Base-by-base conservation (phyloP, 2,113 vertebrate genomes). In the Cololabis saira region DNA sequence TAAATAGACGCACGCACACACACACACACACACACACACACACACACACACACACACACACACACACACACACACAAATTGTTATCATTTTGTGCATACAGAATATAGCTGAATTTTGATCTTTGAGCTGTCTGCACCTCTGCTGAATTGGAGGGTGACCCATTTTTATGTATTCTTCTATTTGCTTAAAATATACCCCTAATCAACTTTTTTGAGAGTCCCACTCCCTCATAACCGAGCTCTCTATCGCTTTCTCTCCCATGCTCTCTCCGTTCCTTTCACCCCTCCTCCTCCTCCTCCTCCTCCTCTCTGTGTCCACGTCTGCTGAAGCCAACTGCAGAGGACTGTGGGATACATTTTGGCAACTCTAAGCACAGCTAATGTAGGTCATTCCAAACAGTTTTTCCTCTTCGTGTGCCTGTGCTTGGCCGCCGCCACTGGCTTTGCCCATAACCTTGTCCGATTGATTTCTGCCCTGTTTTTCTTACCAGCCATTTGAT, bases 51-150 rank as follows among this genome's bases (percentile, higher is more conserved):
- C n/a, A n/a, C n/a, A n/a, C n/a, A n/a, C n/a, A n/a, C n/a, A n/a
- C n/a, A n/a, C n/a, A n/a, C n/a, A n/a, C n/a, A n/a, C n/a, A n/a
- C n/a, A n/a, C n/a, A n/a, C n/a, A n/a, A 24, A n/a, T 74, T 84
- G n/a, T 84, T 81, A 84, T 87, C 74, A 64, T 74, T 76, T 74
- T 87, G 67, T 85, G 71, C 79, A 78, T 67, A 86, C 77, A 84
- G 69, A 86, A 69, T 81, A 82, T 47, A 43, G 59, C 63, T 90
- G 76, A 91, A 89, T 90, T 90, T 90, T 90, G 82, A 79, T 83
- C 84, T 75, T 16, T 12, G 84, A 60, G 71, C 75, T 84, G 83
- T 86, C 75, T 89, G 81, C 76, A 55, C 75, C 71, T 81, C 74
- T 75, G 68, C 58, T 88, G 69, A 89, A 77, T 82, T 83, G 82